Evolutionary conservation across 2,888 invertebrate genomes (phyloP), one percentile per base, ranked within the genome.

Genomic region (Blastobasis lacticolella): DNA sequence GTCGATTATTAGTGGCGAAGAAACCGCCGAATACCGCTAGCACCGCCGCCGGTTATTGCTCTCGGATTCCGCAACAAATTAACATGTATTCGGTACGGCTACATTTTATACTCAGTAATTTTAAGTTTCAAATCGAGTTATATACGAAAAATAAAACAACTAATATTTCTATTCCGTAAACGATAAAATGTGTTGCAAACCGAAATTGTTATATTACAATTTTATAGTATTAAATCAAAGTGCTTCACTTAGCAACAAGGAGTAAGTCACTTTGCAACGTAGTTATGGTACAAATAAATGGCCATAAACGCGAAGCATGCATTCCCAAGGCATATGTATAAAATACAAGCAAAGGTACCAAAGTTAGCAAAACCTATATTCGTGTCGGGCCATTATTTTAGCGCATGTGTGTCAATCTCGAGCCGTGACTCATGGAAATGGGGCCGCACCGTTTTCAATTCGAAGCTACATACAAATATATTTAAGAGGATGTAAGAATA

Each of bases 11-110:
- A 83, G 78, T 79, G 75, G 59, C 75, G 73, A 81, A 77, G 82
- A 83, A 84, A 85, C 85, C 85, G 71, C 84, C 78, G 70, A 82
- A 84, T 87, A 87, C 87, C 87, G 87, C 87, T 87, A 87, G 76
- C 78, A 72, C 62, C 66, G 73, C 72, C 69, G 75, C 71, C 86
- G 86, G 87, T 86, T 88, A 86, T 86, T 87, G 87, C 87, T 86
- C 87, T 86, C 86, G 61, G 83, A 84, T 87, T 86, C 87, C 86
- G 87, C 85, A 88, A 88, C 84, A 86, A 87, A 88, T 88, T 88
- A 88, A 84, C 86, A 88, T 87, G 87, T 85, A 88, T 88, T 86
- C 84, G 75, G 86, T 84, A 85, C 86, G 78, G 74, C 78, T 80
- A 79, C 73, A 81, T 82, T 83, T 85, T 78, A 79, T 78, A 80